phyloP scores from a whole-genome alignment of 2,113 vertebrate genomes.

The Hemicordylus capensis region DNA sequence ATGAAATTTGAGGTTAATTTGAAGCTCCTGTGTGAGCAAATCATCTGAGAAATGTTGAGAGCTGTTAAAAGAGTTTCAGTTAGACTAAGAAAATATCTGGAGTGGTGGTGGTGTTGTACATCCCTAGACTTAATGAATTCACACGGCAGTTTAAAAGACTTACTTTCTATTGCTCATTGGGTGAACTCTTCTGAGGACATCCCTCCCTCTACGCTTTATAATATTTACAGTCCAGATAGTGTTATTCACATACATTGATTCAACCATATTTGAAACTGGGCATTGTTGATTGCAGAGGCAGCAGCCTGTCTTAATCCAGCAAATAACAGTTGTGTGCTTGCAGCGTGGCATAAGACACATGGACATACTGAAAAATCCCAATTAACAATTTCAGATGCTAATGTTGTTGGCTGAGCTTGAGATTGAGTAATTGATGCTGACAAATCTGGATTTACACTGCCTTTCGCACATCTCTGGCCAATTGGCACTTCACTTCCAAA shows the following conservation, averaged over 20 bases:
- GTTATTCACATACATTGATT: neutral
- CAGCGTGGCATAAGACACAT: neutral
- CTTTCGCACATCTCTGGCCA: neutral
- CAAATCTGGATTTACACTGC: neutral
- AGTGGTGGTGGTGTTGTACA: neutral
- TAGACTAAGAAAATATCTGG: neutral
- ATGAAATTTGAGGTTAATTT: neutral
- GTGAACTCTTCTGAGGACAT: neutral
- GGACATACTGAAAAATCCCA: neutral
- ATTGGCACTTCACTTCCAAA: neutral
- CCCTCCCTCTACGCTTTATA: neutral
- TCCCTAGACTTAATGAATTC: neutral
- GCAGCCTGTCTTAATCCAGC: neutral
- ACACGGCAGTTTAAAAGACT: neutral
- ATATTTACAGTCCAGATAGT: neutral
- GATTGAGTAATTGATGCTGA: slow-evolving; percentile 6
- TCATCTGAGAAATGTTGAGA: neutral
- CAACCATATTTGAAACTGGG: neutral
- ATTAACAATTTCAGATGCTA: neutral
- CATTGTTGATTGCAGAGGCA: neutral
- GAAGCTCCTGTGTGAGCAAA: neutral
- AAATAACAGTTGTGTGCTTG: neutral
- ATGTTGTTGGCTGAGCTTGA: neutral
- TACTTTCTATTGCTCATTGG: neutral
- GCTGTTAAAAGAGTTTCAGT: neutral